These are phyloP conservation scores for Lapara coniferarum DNA, from an alignment of 2,888 invertebrate genomes.

Conservation along the genomic window DNA sequence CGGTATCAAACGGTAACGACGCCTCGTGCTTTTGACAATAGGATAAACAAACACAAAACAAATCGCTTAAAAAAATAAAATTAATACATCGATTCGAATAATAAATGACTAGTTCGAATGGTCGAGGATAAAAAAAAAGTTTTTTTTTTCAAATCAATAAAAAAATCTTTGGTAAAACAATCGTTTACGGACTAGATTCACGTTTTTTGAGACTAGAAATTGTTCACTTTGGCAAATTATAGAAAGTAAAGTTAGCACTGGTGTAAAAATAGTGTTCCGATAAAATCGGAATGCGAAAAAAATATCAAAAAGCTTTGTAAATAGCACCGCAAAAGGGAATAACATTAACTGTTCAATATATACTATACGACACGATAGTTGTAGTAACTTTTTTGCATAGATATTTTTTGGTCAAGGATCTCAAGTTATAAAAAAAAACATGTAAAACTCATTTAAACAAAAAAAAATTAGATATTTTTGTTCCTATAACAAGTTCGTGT, in stretches of 20 bases:
- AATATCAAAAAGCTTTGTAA: not conserved
- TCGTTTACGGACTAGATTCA: conserved; percentile 56
- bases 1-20: not conserved
- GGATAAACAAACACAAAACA: conserved; percentile 7
- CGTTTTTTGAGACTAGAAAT: conserved; percentile 55
- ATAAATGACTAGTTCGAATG: conserved; percentile 72
- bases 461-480: too few relatives aligned
- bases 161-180: conserved; percentile 62
- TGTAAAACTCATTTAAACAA: too few relatives aligned
- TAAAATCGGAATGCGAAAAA: not conserved
- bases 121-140: conserved; percentile 44
- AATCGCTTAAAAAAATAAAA: conserved; percentile 13
- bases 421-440: not conserved
- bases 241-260: not conserved
- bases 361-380: not conserved
- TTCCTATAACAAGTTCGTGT: not conserved
- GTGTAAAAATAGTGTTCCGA: conserved; percentile 20
- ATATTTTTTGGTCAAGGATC: not conserved
- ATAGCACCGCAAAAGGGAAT: not conserved
- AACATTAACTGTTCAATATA: not conserved
- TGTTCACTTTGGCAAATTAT: conserved; percentile 48
- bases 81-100: conserved; percentile 25
- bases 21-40: not conserved
- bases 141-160: conserved; percentile 22
- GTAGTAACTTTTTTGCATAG: not conserved